These are phyloP conservation scores for Holothuria leucospilota DNA, from an alignment of 53 echinoderm and acorn worm genomes.

Conservation along the genomic window DNA sequence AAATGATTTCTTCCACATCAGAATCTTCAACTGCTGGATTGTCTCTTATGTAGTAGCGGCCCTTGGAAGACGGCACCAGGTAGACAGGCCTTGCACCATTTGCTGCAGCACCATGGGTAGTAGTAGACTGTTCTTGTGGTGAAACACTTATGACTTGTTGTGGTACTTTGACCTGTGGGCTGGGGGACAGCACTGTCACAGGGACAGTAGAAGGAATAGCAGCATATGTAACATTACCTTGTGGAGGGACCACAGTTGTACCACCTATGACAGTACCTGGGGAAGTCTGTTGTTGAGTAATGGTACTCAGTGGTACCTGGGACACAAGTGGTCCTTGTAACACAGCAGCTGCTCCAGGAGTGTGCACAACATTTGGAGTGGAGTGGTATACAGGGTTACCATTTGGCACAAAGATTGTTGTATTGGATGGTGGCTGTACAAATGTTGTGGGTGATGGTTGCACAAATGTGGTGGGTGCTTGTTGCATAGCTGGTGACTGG, in stretches of 20 bases:
- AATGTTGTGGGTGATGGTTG: not conserved
- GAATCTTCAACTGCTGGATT: not conserved
- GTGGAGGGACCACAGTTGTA: not conserved
- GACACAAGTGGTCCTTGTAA: not conserved
- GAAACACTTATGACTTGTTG: not conserved
- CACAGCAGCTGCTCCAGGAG: not conserved
- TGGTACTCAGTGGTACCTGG: not conserved
- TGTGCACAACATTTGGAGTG: conserved; percentile 14
- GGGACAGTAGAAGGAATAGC: conserved; percentile 9
- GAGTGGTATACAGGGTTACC: conserved; percentile 28
- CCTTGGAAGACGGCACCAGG: conserved; percentile 37
- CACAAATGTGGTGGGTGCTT: not conserved
- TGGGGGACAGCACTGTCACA: conserved; percentile 15
- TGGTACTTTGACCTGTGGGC: not conserved
- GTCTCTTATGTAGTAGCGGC: conserved; percentile 39
- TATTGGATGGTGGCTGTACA: not conserved
- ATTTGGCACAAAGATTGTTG: conserved; percentile 14
- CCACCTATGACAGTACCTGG: not conserved
- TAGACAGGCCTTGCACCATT: conserved; percentile 46
- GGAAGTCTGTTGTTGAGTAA: conserved; percentile 3
- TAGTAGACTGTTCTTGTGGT: not conserved
- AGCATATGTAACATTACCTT: not conserved
- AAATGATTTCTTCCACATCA: conserved; percentile 48
- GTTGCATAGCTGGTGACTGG: not conserved
- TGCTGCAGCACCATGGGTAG: not conserved